Conservation (phyloP, 2,113 vertebrate genomes). For the Neogobius melanostomus region DNA sequence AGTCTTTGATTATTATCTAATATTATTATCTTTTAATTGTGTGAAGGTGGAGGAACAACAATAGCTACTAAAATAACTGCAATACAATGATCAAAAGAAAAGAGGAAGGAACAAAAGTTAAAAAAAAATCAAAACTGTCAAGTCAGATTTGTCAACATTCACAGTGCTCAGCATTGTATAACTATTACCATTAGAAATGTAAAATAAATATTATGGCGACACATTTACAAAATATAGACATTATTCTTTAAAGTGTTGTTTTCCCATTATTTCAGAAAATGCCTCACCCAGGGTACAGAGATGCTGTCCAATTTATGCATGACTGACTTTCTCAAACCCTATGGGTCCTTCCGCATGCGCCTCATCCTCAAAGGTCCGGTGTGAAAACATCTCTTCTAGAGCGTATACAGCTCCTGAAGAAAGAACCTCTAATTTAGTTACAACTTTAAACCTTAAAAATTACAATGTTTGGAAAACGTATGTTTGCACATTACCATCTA, state of each 20-base stretch:
- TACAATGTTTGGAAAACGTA: not conserved
- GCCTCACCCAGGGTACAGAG: slow-evolving; percentile 88
- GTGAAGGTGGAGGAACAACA: too few species aligned
- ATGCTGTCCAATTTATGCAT: slow-evolving; percentile 97
- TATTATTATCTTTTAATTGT: too few species aligned
- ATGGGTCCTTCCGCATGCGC: slow-evolving; percentile 87
- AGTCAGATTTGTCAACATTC: too few species aligned
- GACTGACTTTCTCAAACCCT: slow-evolving; percentile 88
- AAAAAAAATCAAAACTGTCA: too few species aligned
- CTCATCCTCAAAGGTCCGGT: slow-evolving; percentile 92
- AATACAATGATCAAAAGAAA: too few species aligned
- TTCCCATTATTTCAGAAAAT: not conserved
- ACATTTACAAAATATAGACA: too few species aligned
- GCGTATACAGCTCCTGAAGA: slow-evolving; percentile 88
- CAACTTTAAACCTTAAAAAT: not conserved
- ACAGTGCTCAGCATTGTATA: too few species aligned
- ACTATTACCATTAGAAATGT: too few species aligned
- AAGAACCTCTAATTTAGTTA: not conserved
- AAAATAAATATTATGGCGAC: too few species aligned
- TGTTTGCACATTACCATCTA: slow-evolving; percentile 82
- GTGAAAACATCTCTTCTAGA: slow-evolving; percentile 89
- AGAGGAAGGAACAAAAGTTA: too few species aligned
- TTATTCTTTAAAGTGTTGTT: not conserved
- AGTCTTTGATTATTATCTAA: too few species aligned
- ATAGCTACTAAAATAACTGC: too few species aligned